Percentiles rank a stretch among this genome's conserved stretches.
Evolutionary conservation across 2,888 invertebrate genomes (phyloP).

Genomic region (Bembecia ichneumoniformis): DNA sequence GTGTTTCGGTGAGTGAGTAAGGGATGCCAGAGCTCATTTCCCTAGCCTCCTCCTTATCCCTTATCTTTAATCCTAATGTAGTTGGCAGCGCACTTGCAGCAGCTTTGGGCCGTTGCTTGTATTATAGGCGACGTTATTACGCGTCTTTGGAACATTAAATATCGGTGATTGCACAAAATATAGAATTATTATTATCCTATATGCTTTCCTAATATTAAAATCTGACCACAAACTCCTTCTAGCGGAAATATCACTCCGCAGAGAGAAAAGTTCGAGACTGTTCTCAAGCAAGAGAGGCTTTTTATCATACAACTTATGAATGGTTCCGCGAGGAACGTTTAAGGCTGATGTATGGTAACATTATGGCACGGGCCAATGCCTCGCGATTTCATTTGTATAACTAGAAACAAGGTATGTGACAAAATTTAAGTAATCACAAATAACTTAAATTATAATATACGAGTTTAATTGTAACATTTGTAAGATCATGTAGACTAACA

Average conservation of each 20-base stretch:
- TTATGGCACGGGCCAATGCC: slow-evolving; percentile 22
- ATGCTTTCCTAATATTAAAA: not conserved
- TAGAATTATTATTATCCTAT: not conserved
- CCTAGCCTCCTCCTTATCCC: no score
- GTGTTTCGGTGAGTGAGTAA: no score
- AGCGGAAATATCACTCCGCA: slow-evolving; percentile 8
- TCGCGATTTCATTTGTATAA: slow-evolving; percentile 13
- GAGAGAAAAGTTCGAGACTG: slow-evolving; percentile 14
- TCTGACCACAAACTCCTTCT: not conserved
- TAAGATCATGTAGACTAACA: no score
- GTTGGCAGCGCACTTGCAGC: no score
- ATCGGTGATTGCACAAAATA: not conserved
- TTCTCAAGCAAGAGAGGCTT: slow-evolving; percentile 12
- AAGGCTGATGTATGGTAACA: slow-evolving; percentile 28
- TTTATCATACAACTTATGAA: slow-evolving; percentile 28
- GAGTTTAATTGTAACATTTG: no score
- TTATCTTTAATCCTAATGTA: no score
- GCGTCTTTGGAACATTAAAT: not conserved
- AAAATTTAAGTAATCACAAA: not conserved
- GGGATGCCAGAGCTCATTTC: no score
- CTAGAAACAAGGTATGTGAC: not conserved
- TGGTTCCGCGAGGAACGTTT: slow-evolving; percentile 32
- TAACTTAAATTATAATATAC: no score
- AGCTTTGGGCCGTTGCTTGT: no score
- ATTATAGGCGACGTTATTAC: no score